Evolutionary conservation across 2,113 vertebrate species (phyloP).

Genomic region (Litocranius walleri): DNA sequence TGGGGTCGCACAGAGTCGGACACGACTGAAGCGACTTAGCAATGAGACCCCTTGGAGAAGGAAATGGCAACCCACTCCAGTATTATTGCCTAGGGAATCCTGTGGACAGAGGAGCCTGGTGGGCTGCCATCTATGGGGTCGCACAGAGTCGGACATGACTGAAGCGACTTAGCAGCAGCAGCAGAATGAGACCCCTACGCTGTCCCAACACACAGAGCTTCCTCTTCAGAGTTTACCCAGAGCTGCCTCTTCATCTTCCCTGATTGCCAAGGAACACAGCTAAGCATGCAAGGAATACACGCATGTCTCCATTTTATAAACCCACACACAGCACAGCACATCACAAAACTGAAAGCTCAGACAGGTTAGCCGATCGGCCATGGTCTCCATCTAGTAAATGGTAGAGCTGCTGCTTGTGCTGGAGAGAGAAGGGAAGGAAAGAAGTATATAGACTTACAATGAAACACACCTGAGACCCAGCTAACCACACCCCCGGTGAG

Average conservation of each 20-base stretch:
- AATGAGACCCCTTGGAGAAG: no score
- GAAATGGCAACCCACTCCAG: not conserved
- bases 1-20: no score
- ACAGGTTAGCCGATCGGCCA: not conserved
- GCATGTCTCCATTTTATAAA: not conserved
- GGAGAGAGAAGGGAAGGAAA: not conserved
- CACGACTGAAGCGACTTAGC: no score
- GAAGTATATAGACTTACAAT: no score
- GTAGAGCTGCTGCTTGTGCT: not conserved
- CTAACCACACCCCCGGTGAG: not conserved
- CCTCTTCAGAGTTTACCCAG: not conserved
- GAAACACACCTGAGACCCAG: not conserved
- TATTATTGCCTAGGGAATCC: not conserved
- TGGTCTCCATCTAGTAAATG: not conserved
- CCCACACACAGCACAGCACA: not conserved
- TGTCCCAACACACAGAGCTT: not conserved
- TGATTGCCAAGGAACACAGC: not conserved
- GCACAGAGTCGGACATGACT: accelerated
- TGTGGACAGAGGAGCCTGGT: not conserved
- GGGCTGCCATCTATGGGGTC: not conserved
- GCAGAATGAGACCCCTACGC: not conserved
- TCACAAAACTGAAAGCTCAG: not conserved
- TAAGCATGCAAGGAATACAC: not conserved
- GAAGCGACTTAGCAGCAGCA: not conserved
- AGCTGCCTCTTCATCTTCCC: not conserved